phyloP scores from a whole-genome alignment of 2,113 vertebrate genomes.

The Poeciliopsis occidentalis region DNA sequence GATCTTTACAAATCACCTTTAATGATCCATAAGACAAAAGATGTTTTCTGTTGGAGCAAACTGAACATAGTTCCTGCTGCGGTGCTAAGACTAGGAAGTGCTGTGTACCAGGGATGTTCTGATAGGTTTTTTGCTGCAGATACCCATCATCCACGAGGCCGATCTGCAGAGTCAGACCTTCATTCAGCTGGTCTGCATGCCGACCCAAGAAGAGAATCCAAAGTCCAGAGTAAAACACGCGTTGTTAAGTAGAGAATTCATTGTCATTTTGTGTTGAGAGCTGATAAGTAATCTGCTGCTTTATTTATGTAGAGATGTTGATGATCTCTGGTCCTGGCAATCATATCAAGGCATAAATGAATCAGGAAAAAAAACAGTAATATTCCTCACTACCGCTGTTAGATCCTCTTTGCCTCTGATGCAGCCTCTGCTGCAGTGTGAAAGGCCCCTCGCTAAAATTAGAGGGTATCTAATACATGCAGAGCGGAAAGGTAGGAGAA shows the following conservation, averaged over 20 bases:
- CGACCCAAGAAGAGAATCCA: background rate
- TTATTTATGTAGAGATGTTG: background rate
- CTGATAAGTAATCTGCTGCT: background rate
- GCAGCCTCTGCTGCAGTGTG: slow-evolving; percentile 28
- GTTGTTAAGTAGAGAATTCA: background rate
- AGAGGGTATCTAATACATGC: slow-evolving; percentile 60
- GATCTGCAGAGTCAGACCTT: slow-evolving; percentile 21
- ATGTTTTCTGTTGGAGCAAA: background rate
- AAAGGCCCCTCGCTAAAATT: slow-evolving; percentile 59
- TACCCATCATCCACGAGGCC: too few species aligned
- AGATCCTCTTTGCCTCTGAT: slow-evolving; percentile 41
- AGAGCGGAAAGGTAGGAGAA: slow-evolving; percentile 17
- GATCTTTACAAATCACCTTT: background rate
- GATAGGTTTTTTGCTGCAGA: too few species aligned
- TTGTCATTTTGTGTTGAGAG: background rate
- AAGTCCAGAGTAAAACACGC: background rate
- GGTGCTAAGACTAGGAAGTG: too few species aligned
- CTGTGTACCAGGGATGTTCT: too few species aligned
- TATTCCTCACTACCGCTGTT: slow-evolving; percentile 2
- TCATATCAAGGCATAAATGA: background rate
- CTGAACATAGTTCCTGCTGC: too few species aligned
- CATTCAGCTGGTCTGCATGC: slow-evolving; percentile 29
- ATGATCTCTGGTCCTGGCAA: background rate
- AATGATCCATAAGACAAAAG: background rate
- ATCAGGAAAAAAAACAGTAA: background rate